Evolutionary conservation across 2,797 vertebrate genomes (phyloP), one percentile per base, ranked within the genome.

Genomic region (Pangasius larnaudii): DNA sequence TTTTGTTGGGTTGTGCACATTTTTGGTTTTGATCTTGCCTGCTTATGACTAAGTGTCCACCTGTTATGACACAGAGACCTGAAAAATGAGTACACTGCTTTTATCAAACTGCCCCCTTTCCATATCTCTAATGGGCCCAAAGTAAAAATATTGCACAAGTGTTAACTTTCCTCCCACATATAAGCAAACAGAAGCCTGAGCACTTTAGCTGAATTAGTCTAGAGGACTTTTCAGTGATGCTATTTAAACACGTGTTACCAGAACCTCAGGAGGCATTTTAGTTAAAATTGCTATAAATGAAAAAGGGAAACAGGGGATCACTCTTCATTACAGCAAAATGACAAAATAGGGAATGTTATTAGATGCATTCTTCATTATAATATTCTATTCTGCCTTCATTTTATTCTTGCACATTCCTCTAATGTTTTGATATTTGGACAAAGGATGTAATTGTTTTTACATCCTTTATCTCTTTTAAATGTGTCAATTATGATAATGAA

Each of bases 221-320:
- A 16, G 18, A 49, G 30, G 8, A 33, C 1, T 24, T 39, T 39
- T 24, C 9, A 7, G 51, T 18, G 13, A 49, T n/a, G 53, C 8
- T 74, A 22, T 59, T 67, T 30, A 79, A 30, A 19, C 36, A 18
- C 14, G 67, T 6, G n/a, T 78, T 61, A 22, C 39, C 36, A 58
- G 33, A 61, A 61, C 61, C 63, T 58, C 33, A 19, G 46, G 24
- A 33, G 61, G 61, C 33, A 78, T 79, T 85, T 87, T 51, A 75
- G 10, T n/a, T 71, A 30, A 71, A 85, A 58, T 46, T 49, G 69
- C 46, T 42, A 30, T 13, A 22, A 85, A 79, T 42, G 30, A 72
- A 39, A 46, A 78, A 84, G 30, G 16, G 51, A 61, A 75, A 82
- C 18, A 65, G 11, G 5, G 63, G 42, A 7, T n/a, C 84, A 58